Evolutionary conservation across 2,113 vertebrate genomes (phyloP).

Genomic region (Lampris incognitus): DNA sequence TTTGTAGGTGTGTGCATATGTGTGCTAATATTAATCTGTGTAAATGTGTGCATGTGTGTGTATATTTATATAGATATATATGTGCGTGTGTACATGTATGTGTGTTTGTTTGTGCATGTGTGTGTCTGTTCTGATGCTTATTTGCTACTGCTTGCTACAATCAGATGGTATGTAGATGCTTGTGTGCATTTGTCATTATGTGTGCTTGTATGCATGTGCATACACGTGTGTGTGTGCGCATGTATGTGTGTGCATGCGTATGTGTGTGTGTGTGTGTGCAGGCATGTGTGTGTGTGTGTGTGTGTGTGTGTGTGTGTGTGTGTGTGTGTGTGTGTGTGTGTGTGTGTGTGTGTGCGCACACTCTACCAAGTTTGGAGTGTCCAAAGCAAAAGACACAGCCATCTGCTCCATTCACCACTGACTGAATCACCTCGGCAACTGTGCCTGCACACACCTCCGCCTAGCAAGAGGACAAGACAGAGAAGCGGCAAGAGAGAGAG

Average conservation of each 20-base stretch:
- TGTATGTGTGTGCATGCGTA: background rate
- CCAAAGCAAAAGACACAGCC: conserved; percentile 99
- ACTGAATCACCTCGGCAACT: conserved; percentile 98
- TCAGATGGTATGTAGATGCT: no score
- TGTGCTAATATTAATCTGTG: background rate
- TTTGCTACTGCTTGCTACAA: no score
- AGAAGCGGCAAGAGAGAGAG: conserved; percentile 6
- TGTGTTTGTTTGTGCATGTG: background rate
- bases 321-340: conserved; percentile 11
- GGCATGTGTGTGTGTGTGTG: background rate
- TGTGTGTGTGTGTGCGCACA: conserved; percentile 17
- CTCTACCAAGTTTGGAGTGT: conserved; percentile 93
- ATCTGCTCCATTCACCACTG: conserved; percentile 97
- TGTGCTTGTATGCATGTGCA: background rate
- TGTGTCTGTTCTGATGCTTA: background rate
- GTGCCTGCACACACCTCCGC: conserved; percentile 97
- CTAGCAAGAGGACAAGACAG: conserved; percentile 74
- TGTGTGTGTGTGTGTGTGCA: background rate
- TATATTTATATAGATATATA: background rate
- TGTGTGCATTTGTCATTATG: no score
- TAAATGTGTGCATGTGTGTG: background rate
- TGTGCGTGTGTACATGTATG: background rate
- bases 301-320: background rate
- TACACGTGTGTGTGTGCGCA: background rate
- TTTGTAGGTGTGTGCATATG: background rate